Conservation (phyloP, 2,888 invertebrate genomes). For the Priocnemis perturbator region DNA sequence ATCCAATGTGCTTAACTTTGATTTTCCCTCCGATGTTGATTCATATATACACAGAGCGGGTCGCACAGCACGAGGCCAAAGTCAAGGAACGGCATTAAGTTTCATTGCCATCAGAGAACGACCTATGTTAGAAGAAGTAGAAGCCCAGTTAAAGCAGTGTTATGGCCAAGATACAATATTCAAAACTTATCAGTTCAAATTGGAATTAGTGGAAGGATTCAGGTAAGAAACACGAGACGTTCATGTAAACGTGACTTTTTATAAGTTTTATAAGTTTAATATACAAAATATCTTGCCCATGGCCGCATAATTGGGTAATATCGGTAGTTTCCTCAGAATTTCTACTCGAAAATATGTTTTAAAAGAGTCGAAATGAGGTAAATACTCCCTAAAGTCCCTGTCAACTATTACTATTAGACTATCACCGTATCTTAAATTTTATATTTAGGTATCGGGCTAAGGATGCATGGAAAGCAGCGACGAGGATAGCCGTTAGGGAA, state of each 20-base stretch:
- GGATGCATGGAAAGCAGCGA: conserved; percentile 97
- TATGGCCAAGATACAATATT: conserved; percentile 79
- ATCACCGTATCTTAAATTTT: conserved; percentile 3
- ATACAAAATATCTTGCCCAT: background rate
- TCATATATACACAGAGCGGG: conserved; percentile 98
- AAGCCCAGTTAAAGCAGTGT: conserved; percentile 83
- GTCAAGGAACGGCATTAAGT: conserved; percentile 91
- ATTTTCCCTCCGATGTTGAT: conserved; percentile 92
- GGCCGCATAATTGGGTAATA: no score
- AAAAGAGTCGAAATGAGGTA: no score
- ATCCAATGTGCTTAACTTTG: conserved; percentile 98
- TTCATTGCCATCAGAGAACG: conserved; percentile 91
- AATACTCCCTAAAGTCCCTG: no score
- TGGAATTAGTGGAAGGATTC: conserved; percentile 98
- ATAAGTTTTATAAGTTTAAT: no score
- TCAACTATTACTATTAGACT: no score
- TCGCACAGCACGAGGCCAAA: conserved; percentile 90
- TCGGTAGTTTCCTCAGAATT: no score
- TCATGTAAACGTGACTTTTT: no score
- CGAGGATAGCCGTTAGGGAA: conserved; percentile 94
- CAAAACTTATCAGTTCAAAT: conserved; percentile 93
- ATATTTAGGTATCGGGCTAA: conserved; percentile 85
- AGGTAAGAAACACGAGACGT: conserved; percentile 71
- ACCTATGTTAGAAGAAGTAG: conserved; percentile 84
- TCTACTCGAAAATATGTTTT: no score